Evolutionary conservation across 2,888 invertebrate genomes (phyloP).

Genomic region (Lobophora halterata): DNA sequence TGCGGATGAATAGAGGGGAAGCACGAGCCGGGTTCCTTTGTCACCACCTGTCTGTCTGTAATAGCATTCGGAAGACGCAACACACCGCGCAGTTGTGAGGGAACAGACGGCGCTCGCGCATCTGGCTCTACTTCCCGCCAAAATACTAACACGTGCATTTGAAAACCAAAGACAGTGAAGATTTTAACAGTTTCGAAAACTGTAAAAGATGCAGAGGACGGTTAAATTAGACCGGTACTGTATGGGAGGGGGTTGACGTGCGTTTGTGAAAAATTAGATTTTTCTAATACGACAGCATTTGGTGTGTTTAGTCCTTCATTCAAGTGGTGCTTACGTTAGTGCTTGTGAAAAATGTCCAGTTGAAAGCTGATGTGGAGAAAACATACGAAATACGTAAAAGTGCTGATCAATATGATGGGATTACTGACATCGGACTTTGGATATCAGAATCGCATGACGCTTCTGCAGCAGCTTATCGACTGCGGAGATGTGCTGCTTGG

Average conservation of each 20-base stretch:
- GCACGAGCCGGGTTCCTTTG: conserved; percentile 65
- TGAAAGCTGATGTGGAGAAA: no score
- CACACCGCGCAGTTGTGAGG: conserved; percentile 42
- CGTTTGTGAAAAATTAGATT: conserved; percentile 3
- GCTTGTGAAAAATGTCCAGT: no score
- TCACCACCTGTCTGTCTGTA: conserved; percentile 78
- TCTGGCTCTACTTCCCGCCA: conserved; percentile 69
- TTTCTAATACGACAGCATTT: no score
- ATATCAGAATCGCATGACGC: conserved; percentile 62
- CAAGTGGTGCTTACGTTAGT: no score
- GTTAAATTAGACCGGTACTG: no score
- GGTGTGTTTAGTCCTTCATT: no score
- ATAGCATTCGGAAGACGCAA: conserved; percentile 72
- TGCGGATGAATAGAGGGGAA: conserved; percentile 55
- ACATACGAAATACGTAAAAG: no score
- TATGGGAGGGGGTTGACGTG: no score
- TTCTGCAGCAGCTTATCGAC: conserved; percentile 70
- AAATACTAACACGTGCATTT: conserved; percentile 45
- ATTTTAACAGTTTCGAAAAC: no score
- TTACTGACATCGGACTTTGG: conserved; percentile 66
- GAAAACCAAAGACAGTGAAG: no score
- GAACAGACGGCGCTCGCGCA: conserved; percentile 61
- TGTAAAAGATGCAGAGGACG: conserved; percentile 1
- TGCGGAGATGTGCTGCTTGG: conserved; percentile 68
- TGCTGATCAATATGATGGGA: conserved; percentile 58